Evolutionary conservation across 2,888 invertebrate genomes (phyloP).

Genomic region (Galerucella nymphaeae): DNA sequence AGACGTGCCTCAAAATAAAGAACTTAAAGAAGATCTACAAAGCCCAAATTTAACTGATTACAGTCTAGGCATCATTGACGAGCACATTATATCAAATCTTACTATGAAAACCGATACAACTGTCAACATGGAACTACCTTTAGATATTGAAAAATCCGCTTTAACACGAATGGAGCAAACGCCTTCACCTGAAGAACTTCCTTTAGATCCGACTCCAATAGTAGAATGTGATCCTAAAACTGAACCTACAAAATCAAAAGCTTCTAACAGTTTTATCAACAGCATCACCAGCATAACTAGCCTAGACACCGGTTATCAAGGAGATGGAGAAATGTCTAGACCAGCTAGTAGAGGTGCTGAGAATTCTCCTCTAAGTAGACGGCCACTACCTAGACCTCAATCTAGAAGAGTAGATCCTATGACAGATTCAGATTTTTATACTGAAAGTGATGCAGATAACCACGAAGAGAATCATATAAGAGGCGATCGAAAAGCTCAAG

Average conservation of each 20-base stretch:
- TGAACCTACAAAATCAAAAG: conserved; percentile 71
- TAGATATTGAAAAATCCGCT: conserved; percentile 64
- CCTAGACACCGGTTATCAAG: conserved; percentile 93
- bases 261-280: conserved; percentile 82
- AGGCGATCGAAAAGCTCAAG: conserved; percentile 80
- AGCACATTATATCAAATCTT: conserved; percentile 69
- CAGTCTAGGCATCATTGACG: conserved; percentile 66
- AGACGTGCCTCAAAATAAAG: conserved; percentile 33
- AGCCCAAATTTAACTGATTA: conserved; percentile 59
- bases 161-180: conserved; percentile 76
- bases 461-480: conserved; percentile 79
- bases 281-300: conserved; percentile 93
- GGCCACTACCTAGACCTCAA: conserved; percentile 67
- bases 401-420: conserved; percentile 82
- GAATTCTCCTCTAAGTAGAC: conserved; percentile 72
- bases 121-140: conserved; percentile 69
- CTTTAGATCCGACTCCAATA: conserved; percentile 78
- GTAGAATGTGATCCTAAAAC: conserved; percentile 67
- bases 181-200: conserved; percentile 87
- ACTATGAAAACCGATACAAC: conserved; percentile 70
- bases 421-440: conserved; percentile 93
- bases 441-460: conserved; percentile 89
- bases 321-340: conserved; percentile 89
- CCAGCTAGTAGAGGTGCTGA: conserved; percentile 86
- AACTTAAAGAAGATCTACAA: conserved; percentile 51